Conservation (phyloP, 2,113 vertebrate genomes). For the Neogobius melanostomus region DNA sequence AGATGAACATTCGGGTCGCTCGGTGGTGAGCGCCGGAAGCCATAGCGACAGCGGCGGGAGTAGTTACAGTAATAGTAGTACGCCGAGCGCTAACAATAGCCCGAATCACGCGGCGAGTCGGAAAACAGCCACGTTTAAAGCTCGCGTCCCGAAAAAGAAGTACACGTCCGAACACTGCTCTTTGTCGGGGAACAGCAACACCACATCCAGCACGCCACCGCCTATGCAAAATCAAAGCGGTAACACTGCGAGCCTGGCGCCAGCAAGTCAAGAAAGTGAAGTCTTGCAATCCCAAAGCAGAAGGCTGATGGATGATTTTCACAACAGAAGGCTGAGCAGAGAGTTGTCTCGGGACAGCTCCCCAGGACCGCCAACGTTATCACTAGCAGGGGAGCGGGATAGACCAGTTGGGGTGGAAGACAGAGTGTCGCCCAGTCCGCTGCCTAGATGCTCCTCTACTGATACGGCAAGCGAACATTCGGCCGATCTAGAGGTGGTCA, state of each 20-base stretch:
- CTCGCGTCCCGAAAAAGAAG: constrained; percentile 88
- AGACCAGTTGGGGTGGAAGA: constrained; percentile 47
- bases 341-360: constrained; percentile 44
- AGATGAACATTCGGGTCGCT: constrained; percentile 58
- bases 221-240: constrained; percentile 32
- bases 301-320: constrained; percentile 50
- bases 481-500: constrained; percentile 78
- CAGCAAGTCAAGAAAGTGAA: constrained; percentile 44
- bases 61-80: constrained; percentile 76
- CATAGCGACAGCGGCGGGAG: constrained; percentile 57
- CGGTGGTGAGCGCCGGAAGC: constrained; percentile 46
- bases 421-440: constrained; percentile 65
- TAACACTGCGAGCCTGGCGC: constrained; percentile 43
- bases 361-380: constrained; percentile 58
- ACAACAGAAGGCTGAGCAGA: constrained; percentile 21
- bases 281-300: constrained; percentile 39
- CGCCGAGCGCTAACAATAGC: constrained; percentile 75
- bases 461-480: constrained; percentile 93
- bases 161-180: constrained; percentile 84
- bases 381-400: constrained; percentile 45
- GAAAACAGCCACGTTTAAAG: constrained; percentile 90
- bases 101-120: constrained; percentile 80
- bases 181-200: constrained; percentile 61
- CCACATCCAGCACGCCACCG: constrained; percentile 54
- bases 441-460: constrained; percentile 85